Evolutionary conservation across 2,888 invertebrate genomes (phyloP).

Genomic region (Masnerella sp.): DNA sequence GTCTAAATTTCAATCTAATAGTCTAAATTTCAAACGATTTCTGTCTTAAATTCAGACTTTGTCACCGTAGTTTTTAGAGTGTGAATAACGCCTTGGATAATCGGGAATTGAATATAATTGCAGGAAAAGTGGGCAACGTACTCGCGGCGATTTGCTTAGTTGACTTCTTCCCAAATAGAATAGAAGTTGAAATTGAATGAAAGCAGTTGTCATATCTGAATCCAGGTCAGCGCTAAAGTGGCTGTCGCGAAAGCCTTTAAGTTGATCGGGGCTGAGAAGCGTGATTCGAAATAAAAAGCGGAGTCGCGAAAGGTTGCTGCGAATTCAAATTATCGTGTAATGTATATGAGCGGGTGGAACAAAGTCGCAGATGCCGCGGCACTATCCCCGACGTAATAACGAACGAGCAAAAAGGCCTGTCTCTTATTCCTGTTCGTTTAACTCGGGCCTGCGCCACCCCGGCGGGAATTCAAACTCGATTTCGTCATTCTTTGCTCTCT

Average conservation of each 20-base stretch:
- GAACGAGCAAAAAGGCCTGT: conserved; percentile 64
- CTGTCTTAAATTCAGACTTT: too few species aligned
- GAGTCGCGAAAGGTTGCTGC: conserved; percentile 54
- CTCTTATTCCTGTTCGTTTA: conserved; percentile 59
- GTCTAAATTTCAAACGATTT: too few species aligned
- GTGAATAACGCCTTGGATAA: too few species aligned
- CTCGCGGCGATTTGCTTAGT: neutral
- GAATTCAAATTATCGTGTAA: conserved; percentile 73
- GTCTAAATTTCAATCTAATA: too few species aligned
- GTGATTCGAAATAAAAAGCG: conserved; percentile 23
- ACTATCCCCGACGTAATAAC: conserved; percentile 69
- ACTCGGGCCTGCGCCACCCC: conserved; percentile 36
- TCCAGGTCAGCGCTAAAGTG: conserved; percentile 33
- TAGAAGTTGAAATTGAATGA: conserved; percentile 25
- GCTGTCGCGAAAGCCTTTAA: conserved; percentile 25
- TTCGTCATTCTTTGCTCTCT: conserved; percentile 53
- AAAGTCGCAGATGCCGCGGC: conserved; percentile 64
- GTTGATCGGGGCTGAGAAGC: conserved; percentile 36
- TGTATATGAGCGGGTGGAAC: conserved; percentile 69
- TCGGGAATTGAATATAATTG: too few species aligned
- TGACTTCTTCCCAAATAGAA: conserved; percentile 3
- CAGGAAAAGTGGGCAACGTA: too few species aligned
- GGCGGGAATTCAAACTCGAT: conserved; percentile 57
- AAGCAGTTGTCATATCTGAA: conserved; percentile 33
- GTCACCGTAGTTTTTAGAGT: too few species aligned